phyloP scores from a whole-genome alignment of 2,113 vertebrate species.

The Redunca redunca region DNA sequence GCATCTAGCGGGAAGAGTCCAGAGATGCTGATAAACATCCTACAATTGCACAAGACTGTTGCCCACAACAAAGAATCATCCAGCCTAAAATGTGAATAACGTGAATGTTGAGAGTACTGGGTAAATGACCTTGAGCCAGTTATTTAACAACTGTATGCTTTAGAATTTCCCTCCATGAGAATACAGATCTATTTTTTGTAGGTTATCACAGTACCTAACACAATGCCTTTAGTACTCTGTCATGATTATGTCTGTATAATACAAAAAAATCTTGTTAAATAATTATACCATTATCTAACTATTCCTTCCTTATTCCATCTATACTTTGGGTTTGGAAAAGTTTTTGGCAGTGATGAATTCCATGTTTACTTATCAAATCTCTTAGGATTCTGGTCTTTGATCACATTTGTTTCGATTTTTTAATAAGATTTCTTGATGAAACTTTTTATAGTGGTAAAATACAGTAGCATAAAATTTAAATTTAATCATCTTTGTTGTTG shows the following conservation, averaged over 20 bases:
- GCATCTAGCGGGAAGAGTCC: neutral
- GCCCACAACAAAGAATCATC: neutral
- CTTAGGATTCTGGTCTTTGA: neutral
- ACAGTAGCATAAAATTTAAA: neutral
- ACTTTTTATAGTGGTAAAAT: neutral
- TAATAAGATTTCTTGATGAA: neutral
- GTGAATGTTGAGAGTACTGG: neutral
- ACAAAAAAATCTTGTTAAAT: neutral
- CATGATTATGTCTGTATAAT: neutral
- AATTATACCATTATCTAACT: neutral
- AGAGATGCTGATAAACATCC: neutral
- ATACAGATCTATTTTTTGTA: neutral
- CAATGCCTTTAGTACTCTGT: neutral
- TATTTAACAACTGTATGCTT: neutral
- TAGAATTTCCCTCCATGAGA: neutral
- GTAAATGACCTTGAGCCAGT: neutral
- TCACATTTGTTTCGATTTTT: neutral
- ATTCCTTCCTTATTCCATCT: neutral
- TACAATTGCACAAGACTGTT: neutral
- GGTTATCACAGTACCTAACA: neutral
- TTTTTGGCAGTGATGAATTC: neutral
- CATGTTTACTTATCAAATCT: neutral
- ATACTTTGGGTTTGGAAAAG: neutral
- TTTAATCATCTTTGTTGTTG: neutral
- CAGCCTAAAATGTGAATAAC: neutral